phyloP scores from a whole-genome alignment of 92 coral and sea anemone species.

The Actinernus sp. region DNA sequence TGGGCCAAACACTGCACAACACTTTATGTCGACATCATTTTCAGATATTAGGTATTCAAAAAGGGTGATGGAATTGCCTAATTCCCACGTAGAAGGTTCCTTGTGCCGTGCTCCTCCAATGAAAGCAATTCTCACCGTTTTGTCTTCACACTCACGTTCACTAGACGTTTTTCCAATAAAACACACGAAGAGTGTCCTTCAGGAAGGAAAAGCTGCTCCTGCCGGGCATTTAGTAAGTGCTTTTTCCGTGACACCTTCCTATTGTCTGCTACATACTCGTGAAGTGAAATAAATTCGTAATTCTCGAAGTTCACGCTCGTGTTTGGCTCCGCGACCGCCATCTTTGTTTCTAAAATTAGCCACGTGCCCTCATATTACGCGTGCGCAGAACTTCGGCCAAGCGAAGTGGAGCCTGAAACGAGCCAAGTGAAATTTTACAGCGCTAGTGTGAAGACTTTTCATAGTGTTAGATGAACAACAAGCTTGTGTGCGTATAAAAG shows the following conservation, averaged over 20 bases:
- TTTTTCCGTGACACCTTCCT: constrained; percentile 13
- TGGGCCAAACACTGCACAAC: constrained; percentile 8
- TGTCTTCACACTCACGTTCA: background rate
- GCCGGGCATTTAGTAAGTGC: constrained; percentile 21
- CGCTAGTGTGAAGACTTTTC: background rate
- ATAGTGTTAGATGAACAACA: background rate
- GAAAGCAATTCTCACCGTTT: constrained; percentile 5
- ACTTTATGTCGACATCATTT: constrained; percentile 20
- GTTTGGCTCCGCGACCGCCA: background rate
- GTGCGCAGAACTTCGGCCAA: constrained; percentile 5
- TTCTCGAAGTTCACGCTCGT: constrained; percentile 2
- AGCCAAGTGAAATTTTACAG: constrained; percentile 4
- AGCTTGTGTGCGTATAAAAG: too few species aligned
- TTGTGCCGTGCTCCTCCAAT: constrained; percentile 19
- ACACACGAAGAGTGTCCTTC: constrained; percentile 29
- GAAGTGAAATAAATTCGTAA: constrained; percentile 12
- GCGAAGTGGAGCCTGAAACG: constrained; percentile 9
- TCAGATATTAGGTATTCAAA: constrained; percentile 8
- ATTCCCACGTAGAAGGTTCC: constrained; percentile 33
- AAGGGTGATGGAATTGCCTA: constrained; percentile 13
- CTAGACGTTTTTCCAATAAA: constrained; percentile 2
- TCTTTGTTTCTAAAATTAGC: constrained; percentile 9
- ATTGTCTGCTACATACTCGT: constrained; percentile 23
- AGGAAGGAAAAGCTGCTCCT: constrained; percentile 22
- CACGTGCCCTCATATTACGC: constrained; percentile 17